A percentile compares a stretch with the other conserved stretches of the same genome.
phyloP scores from a whole-genome alignment of 2,797 vertebrate species.

The Loriculus beryllinus region DNA sequence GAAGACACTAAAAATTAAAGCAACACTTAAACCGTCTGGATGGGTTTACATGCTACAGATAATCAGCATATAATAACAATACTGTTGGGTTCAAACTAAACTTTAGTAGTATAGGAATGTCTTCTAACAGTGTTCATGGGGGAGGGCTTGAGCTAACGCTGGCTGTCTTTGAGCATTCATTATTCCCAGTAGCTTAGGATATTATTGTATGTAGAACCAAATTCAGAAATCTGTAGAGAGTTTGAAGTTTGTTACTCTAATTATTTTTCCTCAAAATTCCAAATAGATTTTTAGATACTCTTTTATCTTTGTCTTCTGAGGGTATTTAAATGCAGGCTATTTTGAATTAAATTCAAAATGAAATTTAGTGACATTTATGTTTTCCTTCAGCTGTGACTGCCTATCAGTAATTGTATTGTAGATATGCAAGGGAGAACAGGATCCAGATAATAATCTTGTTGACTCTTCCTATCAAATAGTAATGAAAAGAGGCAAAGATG shows the following conservation, averaged over 20 bases:
- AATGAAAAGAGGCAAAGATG: neutral
- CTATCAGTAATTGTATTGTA: neutral
- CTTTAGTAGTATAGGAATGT: neutral
- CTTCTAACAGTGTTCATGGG: neutral
- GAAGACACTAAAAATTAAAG: neutral
- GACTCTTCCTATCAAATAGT: neutral
- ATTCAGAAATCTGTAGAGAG: neutral
- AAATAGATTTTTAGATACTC: neutral
- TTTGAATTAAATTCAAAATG: neutral
- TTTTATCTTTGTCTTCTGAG: neutral
- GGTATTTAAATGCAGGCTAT: neutral
- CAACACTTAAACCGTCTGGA: neutral
- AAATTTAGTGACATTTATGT: neutral
- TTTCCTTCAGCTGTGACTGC: neutral
- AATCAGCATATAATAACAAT: neutral
- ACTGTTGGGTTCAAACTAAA: neutral
- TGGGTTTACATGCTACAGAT: neutral
- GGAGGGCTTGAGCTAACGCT: neutral
- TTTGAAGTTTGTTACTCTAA: neutral
- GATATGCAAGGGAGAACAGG: neutral
- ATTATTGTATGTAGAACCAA: rapidly evolving
- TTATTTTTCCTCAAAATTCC: neutral
- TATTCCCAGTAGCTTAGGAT: neutral
- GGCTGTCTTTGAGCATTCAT: neutral
- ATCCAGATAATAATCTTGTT: neutral